phyloP scores from a whole-genome alignment of 2,113 vertebrate genomes.

The Neopipo cinnamomea region DNA sequence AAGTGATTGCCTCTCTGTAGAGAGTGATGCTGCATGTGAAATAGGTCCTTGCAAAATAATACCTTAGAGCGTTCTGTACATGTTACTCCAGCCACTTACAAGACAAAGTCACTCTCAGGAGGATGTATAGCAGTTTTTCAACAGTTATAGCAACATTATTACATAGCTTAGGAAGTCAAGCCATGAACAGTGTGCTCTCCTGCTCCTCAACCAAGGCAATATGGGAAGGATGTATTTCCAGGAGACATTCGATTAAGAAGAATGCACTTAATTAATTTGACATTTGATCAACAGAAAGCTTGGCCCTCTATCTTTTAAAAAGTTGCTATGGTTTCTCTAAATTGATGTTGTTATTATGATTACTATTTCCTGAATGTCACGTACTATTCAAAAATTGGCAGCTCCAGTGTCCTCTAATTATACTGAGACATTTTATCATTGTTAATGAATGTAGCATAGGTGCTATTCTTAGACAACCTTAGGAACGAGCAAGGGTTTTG shows the following conservation, averaged over 20 bases:
- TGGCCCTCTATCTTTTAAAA: background rate
- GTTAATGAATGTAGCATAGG: background rate
- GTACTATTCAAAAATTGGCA: background rate
- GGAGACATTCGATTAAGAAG: background rate
- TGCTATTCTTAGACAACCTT: background rate
- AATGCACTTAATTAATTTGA: background rate
- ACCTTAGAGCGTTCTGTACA: background rate
- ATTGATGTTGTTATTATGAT: background rate
- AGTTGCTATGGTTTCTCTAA: background rate
- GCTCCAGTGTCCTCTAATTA: background rate
- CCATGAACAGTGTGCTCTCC: background rate
- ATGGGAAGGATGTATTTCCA: background rate
- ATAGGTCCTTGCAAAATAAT: background rate
- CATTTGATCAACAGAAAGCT: background rate
- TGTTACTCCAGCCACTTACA: background rate
- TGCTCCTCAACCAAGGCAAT: background rate
- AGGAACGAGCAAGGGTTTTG: background rate
- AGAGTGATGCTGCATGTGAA: background rate
- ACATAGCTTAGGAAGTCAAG: background rate
- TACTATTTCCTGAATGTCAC: background rate
- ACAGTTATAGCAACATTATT: background rate
- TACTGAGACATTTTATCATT: conserved; percentile 14
- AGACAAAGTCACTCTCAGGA: background rate
- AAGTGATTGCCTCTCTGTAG: background rate
- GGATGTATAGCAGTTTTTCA: background rate